Evolutionary conservation across 2,113 vertebrate species (phyloP).

Genomic region (Otus sunia): DNA sequence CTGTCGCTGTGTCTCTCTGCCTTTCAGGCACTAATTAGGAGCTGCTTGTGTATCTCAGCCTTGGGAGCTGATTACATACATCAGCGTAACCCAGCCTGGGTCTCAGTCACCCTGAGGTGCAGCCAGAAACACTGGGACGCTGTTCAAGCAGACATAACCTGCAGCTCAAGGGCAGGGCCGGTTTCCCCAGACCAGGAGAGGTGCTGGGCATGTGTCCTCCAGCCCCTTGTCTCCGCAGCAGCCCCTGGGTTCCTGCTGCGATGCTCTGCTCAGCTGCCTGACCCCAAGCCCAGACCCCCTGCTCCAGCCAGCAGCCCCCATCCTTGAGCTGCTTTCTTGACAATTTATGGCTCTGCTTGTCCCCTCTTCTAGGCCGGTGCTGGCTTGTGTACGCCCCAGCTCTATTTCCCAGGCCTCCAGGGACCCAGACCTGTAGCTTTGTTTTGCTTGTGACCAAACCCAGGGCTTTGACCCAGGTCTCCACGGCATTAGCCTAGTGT

Average conservation of each 20-base stretch:
- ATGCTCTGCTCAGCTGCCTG: fast-evolving
- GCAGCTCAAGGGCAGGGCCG: background rate
- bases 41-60: background rate
- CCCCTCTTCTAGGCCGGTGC: background rate
- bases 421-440: background rate
- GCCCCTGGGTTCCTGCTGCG: background rate
- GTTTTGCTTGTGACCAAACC: constrained; percentile 6
- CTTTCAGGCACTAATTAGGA: background rate
- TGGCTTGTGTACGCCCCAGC: background rate
- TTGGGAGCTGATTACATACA: background rate
- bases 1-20: background rate
- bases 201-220: background rate
- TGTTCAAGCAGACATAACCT: background rate
- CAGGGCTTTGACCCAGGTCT: constrained; percentile 25
- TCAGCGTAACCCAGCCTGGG: background rate
- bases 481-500: constrained; percentile 21
- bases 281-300: background rate
- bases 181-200: background rate
- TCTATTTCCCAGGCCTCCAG: background rate
- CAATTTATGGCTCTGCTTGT: background rate
- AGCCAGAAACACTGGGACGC: fast-evolving
- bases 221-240: background rate
- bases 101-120: background rate
- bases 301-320: background rate
- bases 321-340: background rate